Conservation (phyloP, 1,140 invertebrate species). For the Halictus rubicundus region DNA sequence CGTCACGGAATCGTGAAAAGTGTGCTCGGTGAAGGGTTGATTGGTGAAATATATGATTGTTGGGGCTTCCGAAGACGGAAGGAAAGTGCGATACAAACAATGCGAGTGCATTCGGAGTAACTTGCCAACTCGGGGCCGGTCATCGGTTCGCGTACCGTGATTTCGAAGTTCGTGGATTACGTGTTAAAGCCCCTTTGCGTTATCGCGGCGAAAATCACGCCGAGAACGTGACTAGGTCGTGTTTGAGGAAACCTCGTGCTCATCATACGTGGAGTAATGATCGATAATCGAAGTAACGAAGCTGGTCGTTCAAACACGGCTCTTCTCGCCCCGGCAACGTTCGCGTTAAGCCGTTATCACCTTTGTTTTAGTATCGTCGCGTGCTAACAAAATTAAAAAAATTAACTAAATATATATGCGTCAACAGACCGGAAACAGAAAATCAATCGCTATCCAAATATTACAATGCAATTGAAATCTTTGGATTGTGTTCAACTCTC, state of each 20-base stretch:
- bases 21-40: no score
- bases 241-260: slow-evolving; percentile 33
- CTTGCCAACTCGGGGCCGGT: background rate
- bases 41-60: background rate
- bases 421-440: no score
- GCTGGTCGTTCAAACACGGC: background rate
- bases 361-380: background rate
- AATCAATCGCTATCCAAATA: no score
- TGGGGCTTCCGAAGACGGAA: background rate
- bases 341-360: background rate
- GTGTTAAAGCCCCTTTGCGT: slow-evolving; percentile 35
- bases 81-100: background rate
- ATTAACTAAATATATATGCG: no score
- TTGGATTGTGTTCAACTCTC: no score
- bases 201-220: slow-evolving; percentile 32
- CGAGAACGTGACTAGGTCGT: slow-evolving; percentile 36
- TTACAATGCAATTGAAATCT: no score
- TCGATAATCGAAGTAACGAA: slow-evolving; percentile 46
- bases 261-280: slow-evolving; percentile 39
- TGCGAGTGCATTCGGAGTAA: background rate
- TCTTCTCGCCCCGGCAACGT: background rate
- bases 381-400: background rate
- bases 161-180: slow-evolving; percentile 21
- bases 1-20: no score
- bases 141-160: slow-evolving; percentile 16